These are phyloP conservation scores for Taphrorychus bicolor DNA, from an alignment of 2,888 invertebrate genomes.

Conservation along the genomic window DNA sequence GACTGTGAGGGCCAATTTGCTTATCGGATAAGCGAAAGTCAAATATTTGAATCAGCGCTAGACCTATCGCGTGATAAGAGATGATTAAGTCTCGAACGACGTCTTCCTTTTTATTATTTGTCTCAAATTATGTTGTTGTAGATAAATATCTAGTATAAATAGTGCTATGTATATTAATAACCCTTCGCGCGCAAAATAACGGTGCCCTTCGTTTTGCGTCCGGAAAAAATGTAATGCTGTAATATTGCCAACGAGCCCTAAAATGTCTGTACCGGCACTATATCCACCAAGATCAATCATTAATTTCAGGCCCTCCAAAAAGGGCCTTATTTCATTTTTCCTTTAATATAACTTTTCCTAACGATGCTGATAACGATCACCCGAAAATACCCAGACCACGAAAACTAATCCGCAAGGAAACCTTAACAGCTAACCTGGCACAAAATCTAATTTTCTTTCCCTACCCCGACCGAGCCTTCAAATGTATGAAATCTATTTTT, in stretches of 20 bases:
- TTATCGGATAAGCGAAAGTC: constrained; percentile 6
- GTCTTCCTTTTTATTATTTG: constrained; percentile 31
- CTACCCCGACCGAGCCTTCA: constrained; percentile 15
- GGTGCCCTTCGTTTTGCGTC: not conserved
- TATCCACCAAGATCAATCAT: constrained; percentile 38
- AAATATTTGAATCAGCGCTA: constrained; percentile 11
- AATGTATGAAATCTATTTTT: constrained; percentile 30
- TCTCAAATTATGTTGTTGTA: constrained; percentile 18
- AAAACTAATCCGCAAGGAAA: constrained; percentile 30
- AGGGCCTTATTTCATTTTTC: constrained; percentile 33
- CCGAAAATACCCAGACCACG: constrained; percentile 21
- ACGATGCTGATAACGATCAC: constrained; percentile 37
- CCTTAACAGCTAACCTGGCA: constrained; percentile 26
- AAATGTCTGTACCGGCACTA: constrained; percentile 15
- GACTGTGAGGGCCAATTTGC: not conserved
- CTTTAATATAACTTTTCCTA: constrained; percentile 38
- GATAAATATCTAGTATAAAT: constrained; percentile 7
- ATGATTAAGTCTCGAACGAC: constrained; percentile 14
- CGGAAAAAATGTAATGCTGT: not conserved
- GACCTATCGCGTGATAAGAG: constrained; percentile 17
- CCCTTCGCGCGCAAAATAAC: not conserved
- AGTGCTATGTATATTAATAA: constrained; percentile 1
- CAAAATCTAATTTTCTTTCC: constrained; percentile 31
- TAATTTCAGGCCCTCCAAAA: constrained; percentile 34
- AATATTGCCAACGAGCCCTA: constrained; percentile 11